Percentiles rank a stretch among this genome's conserved stretches.
phyloP scores from a whole-genome alignment of 2,113 vertebrate species.

The Psittacula cyanocephala region DNA sequence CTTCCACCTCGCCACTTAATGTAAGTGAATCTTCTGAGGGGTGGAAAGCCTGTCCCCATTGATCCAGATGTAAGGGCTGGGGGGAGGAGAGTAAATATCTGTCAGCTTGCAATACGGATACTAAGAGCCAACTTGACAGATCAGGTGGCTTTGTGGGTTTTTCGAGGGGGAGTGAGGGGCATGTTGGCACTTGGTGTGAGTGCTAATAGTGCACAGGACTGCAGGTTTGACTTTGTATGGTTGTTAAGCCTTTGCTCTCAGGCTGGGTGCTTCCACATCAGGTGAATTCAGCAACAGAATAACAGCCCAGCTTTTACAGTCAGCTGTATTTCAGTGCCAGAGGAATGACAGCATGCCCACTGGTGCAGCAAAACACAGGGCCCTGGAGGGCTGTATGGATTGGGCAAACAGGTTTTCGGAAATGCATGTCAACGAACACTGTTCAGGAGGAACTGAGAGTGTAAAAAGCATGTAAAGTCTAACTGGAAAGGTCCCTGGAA shows the following conservation, averaged over 20 bases:
- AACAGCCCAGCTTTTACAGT: background rate
- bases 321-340: slow-evolving; percentile 31
- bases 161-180: background rate
- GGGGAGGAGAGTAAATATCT: slow-evolving; percentile 60
- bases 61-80: slow-evolving; percentile 74
- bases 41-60: slow-evolving; percentile 75
- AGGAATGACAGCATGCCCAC: slow-evolving; percentile 48
- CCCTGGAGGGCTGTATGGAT: slow-evolving; percentile 8
- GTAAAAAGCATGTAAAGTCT: background rate
- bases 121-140: slow-evolving; percentile 78
- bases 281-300: background rate
- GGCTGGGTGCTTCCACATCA: background rate
- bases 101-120: slow-evolving; percentile 68
- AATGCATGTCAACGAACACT: background rate
- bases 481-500: slow-evolving; percentile 22
- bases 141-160: slow-evolving; percentile 53
- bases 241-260: slow-evolving; percentile 6
- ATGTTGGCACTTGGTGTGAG: background rate
- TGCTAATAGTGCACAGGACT: background rate
- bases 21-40: slow-evolving; percentile 86
- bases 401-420: slow-evolving; percentile 33
- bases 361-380: slow-evolving; percentile 61
- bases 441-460: background rate
- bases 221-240: background rate
- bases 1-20: slow-evolving; percentile 81